phyloP scores from a whole-genome alignment of 1,140 invertebrate genomes.

The Metopolophium dirhodum region DNA sequence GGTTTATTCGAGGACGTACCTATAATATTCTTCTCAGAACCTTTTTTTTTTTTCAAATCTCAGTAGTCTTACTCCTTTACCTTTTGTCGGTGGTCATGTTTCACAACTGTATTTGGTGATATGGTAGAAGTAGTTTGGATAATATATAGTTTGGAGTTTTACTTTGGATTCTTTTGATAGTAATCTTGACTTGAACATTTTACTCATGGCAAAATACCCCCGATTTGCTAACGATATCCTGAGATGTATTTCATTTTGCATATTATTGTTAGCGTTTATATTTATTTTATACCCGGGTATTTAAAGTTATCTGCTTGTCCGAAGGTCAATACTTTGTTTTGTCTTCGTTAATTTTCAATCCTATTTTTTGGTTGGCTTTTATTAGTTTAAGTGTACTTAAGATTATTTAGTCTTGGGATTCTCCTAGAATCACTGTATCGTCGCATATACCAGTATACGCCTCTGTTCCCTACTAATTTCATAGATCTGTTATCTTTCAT shows the following conservation, averaged over 20 bases:
- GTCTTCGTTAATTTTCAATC: no score
- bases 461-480: no score
- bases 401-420: no score
- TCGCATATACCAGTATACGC: no score
- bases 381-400: no score
- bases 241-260: neutral
- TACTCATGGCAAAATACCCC: neutral
- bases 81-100: neutral
- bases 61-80: neutral
- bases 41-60: no score
- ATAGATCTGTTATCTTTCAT: no score
- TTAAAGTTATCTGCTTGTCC: neutral
- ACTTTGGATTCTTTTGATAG: neutral
- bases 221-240: neutral
- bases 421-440: no score
- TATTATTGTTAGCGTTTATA: neutral
- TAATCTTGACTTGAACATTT: neutral
- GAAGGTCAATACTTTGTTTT: neutral
- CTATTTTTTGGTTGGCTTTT: no score
- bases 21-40: no score
- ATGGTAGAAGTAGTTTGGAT: no score
- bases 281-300: neutral
- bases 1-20: no score
- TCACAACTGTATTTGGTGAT: neutral
- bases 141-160: neutral